Conservation (phyloP, 2,113 vertebrate genomes). For the Anolis sagrei region DNA sequence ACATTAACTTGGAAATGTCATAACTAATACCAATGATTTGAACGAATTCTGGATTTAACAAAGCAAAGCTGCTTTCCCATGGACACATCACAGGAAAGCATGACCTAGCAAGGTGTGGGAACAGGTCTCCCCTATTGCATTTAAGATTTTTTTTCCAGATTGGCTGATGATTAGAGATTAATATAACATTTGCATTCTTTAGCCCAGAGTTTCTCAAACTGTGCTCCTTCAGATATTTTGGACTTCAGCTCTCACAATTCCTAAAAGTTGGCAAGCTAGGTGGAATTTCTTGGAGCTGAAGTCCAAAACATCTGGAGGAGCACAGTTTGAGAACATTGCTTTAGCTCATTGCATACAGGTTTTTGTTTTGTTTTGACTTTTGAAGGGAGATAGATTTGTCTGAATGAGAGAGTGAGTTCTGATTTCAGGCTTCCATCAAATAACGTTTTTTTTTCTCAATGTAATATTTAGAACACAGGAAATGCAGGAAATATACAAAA, state of each 20-base stretch:
- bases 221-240: background rate
- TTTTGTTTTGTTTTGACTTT: background rate
- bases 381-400: background rate
- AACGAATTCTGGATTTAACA: background rate
- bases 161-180: constrained; percentile 39
- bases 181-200: constrained; percentile 15
- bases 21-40: background rate
- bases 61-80: background rate
- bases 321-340: too few relatives aligned
- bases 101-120: background rate
- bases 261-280: too few relatives aligned
- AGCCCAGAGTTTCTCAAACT: constrained; percentile 12
- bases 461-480: constrained; percentile 65
- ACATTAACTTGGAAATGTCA: background rate
- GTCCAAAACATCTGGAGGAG: too few relatives aligned
- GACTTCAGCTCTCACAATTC: too few relatives aligned
- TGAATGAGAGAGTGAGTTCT: constrained; percentile 14
- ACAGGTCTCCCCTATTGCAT: background rate
- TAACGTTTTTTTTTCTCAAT: constrained; percentile 57
- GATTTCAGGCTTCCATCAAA: constrained; percentile 25
- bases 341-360: background rate
- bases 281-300: too few relatives aligned
- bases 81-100: background rate
- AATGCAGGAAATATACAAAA: constrained; percentile 59
- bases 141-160: background rate